A percentile compares a stretch with the other conserved stretches of the same genome.
Conservation (phyloP, 2,113 vertebrate species). For the Cyanoderma ruficeps region DNA sequence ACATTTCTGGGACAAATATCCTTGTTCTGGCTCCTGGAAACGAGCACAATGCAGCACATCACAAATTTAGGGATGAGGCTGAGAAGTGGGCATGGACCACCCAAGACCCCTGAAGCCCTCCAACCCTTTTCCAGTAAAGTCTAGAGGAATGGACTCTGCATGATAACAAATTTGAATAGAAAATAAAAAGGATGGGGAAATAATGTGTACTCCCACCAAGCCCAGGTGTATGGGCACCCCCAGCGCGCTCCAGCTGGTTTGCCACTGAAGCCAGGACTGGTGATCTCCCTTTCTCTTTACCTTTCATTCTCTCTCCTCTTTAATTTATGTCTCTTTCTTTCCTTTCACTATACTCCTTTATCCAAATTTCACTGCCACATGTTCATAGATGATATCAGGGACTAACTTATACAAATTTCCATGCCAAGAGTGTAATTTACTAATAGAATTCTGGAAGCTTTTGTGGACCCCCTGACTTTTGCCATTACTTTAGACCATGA, state of each 20-base stretch:
- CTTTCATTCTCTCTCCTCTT: neutral
- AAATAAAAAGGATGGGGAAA: neutral
- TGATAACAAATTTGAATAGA: neutral
- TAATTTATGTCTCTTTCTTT: neutral
- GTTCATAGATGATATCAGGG: neutral
- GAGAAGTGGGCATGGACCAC: neutral
- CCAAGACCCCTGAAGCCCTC: neutral
- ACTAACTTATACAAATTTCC: neutral
- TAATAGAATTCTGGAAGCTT: neutral
- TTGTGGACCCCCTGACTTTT: neutral
- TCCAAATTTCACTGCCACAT: neutral
- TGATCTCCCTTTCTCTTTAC: neutral
- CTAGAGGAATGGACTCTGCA: neutral
- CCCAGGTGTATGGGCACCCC: neutral
- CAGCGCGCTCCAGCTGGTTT: neutral
- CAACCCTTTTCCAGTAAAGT: neutral
- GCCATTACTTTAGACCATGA: neutral
- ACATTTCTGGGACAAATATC: accelerated
- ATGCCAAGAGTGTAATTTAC: neutral
- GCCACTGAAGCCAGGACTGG: neutral
- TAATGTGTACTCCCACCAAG: neutral
- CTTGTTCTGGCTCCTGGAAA: neutral
- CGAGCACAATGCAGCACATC: neutral
- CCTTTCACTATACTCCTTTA: neutral
- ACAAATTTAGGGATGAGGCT: neutral